Conservation (phyloP, 2,888 invertebrate genomes). For the Punctoribates punctum region DNA sequence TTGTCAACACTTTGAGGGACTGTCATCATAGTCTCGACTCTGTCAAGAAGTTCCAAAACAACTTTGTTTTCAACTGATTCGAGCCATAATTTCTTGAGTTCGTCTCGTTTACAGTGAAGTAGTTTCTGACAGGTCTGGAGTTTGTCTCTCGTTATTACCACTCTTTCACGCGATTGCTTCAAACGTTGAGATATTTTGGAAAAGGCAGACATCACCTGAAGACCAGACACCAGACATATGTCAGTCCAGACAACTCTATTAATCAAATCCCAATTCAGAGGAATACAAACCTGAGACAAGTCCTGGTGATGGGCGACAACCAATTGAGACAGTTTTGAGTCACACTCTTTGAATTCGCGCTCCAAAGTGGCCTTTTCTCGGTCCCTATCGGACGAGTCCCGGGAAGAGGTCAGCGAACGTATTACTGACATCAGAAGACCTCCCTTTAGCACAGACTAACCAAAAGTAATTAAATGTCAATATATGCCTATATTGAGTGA, state of each 20-base stretch:
- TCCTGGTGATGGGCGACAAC: conserved; percentile 58
- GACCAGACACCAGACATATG: neutral
- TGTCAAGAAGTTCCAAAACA: conserved; percentile 78
- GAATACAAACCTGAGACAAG: conserved; percentile 33
- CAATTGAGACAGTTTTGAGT: conserved; percentile 78
- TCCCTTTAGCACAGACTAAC: conserved; percentile 48
- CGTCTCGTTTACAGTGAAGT: conserved; percentile 83
- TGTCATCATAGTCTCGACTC: conserved; percentile 74
- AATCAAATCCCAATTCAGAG: neutral
- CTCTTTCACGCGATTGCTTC: conserved; percentile 70
- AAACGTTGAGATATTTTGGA: conserved; percentile 71
- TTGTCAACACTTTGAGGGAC: conserved; percentile 66
- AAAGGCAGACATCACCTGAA: conserved; percentile 62
- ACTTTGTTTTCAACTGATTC: conserved; percentile 95
- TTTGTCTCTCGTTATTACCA: conserved; percentile 73
- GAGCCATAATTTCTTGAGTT: conserved; percentile 86
- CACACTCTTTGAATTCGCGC: conserved; percentile 86
- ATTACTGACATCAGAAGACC: conserved; percentile 81
- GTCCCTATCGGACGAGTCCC: conserved; percentile 80
- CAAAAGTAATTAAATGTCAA: neutral
- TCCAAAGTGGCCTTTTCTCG: conserved; percentile 89
- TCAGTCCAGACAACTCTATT: too few relatives aligned
- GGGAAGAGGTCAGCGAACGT: conserved; percentile 81
- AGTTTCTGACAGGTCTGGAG: conserved; percentile 76
- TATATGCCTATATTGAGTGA: neutral